Conservation (phyloP, 2,888 invertebrate species). For the Eilema sororculum region DNA sequence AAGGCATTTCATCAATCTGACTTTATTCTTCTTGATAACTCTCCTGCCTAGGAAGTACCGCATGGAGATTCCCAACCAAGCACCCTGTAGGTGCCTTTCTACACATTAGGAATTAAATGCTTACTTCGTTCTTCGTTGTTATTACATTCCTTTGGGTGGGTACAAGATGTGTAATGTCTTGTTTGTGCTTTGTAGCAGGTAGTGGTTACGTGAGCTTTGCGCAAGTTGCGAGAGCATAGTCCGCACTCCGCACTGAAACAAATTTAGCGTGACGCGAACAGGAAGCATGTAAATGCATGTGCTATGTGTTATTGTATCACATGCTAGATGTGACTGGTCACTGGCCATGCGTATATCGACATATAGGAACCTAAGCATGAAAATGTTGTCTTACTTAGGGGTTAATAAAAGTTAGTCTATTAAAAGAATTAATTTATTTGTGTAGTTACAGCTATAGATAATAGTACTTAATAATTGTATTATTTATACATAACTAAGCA, state of each 20-base stretch:
- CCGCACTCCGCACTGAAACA: conserved; percentile 73
- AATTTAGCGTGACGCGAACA: conserved; percentile 74
- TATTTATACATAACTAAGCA: neutral
- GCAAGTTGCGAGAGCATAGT: conserved; percentile 75
- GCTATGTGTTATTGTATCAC: conserved; percentile 42
- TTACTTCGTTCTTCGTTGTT: conserved; percentile 12
- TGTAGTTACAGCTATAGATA: neutral
- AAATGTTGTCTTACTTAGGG: neutral
- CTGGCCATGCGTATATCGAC: conserved; percentile 10
- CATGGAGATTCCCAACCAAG: too few species aligned
- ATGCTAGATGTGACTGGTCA: conserved; percentile 55
- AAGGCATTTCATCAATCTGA: too few species aligned
- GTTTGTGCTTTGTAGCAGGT: conserved; percentile 69
- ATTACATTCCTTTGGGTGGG: conserved; percentile 31
- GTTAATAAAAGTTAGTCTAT: too few species aligned
- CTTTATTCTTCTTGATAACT: too few species aligned
- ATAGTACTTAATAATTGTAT: neutral
- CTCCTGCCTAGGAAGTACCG: too few species aligned
- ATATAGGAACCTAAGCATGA: neutral
- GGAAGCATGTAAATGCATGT: conserved; percentile 63
- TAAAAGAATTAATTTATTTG: neutral
- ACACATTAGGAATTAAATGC: neutral
- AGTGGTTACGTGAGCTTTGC: conserved; percentile 77
- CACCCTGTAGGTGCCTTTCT: too few species aligned
- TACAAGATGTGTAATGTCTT: conserved; percentile 51